A percentile compares a stretch with the other conserved stretches of the same genome.
These are phyloP conservation scores for Sebastes schlegelii DNA, from an alignment of 2,113 vertebrate species.

Conservation along the genomic window DNA sequence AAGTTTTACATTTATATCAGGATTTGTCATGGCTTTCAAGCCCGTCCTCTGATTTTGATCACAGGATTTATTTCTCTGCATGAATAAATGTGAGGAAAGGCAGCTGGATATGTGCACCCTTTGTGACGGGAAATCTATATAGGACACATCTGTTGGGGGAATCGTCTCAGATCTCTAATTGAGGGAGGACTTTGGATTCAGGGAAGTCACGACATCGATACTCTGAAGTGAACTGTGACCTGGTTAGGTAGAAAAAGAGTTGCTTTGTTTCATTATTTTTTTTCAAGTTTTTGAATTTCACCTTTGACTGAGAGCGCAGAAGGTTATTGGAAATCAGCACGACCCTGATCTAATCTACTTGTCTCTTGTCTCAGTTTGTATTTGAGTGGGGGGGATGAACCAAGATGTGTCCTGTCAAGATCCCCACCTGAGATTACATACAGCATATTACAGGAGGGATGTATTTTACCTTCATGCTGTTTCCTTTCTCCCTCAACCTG, in stretches of 20 bases:
- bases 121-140: constrained; percentile 79
- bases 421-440: background rate
- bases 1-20: constrained; percentile 80
- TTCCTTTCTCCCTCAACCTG: background rate
- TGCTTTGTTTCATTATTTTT: constrained; percentile 18
- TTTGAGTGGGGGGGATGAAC: constrained; percentile 2
- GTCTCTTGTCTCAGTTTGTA: background rate
- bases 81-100: constrained; percentile 73
- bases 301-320: background rate
- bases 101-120: constrained; percentile 73
- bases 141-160: constrained; percentile 69
- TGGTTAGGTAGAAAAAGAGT: background rate
- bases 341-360: constrained; percentile 1
- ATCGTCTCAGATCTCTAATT: constrained; percentile 74
- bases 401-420: background rate
- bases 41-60: constrained; percentile 74
- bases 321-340: background rate
- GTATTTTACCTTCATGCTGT: background rate
- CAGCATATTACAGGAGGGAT: background rate
- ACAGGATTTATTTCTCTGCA: constrained; percentile 81
- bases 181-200: constrained; percentile 45
- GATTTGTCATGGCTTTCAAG: constrained; percentile 80
- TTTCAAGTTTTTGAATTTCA: constrained; percentile 1
- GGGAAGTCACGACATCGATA: constrained; percentile 34
- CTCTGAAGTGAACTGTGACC: constrained; percentile 44